These are phyloP conservation scores for Trichopoda pennipes DNA, from an alignment of 2,888 invertebrate species.

Conservation along the genomic window DNA sequence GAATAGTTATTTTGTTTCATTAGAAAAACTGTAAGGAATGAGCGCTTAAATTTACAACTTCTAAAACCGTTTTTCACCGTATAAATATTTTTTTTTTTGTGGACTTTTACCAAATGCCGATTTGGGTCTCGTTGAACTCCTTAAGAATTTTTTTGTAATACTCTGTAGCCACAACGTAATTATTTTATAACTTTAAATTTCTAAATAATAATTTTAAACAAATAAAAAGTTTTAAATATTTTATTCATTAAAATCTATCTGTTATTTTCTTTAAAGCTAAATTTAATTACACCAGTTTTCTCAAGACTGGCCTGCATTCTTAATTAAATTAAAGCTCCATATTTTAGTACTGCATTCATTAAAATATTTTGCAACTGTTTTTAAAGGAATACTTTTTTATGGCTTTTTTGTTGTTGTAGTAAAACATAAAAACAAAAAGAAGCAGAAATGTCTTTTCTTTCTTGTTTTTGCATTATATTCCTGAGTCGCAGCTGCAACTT, in stretches of 20 bases:
- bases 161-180: slow-evolving; percentile 13
- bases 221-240: too few relatives aligned
- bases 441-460: slow-evolving; percentile 24
- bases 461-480: slow-evolving; percentile 46
- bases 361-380: slow-evolving; percentile 2
- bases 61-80: neutral
- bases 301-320: neutral
- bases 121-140: slow-evolving; percentile 40
- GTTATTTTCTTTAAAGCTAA: neutral
- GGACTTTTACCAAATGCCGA: slow-evolving; percentile 56
- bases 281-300: neutral
- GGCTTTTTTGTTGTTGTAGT: slow-evolving; percentile 23
- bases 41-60: too few relatives aligned
- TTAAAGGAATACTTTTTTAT: slow-evolving; percentile 8
- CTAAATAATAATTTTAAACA: too few relatives aligned
- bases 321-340: slow-evolving; percentile 48
- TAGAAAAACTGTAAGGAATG: too few relatives aligned
- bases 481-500: slow-evolving; percentile 63
- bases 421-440: slow-evolving; percentile 4
- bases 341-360: slow-evolving; percentile 29
- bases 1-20: too few relatives aligned
- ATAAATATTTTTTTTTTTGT: slow-evolving; percentile 61
- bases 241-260: too few relatives aligned
- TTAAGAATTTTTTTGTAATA: slow-evolving; percentile 6
- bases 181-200: neutral